These are phyloP conservation scores for Pseudochirops cupreus DNA, from an alignment of 2,797 vertebrate genomes.

Conservation along the genomic window DNA sequence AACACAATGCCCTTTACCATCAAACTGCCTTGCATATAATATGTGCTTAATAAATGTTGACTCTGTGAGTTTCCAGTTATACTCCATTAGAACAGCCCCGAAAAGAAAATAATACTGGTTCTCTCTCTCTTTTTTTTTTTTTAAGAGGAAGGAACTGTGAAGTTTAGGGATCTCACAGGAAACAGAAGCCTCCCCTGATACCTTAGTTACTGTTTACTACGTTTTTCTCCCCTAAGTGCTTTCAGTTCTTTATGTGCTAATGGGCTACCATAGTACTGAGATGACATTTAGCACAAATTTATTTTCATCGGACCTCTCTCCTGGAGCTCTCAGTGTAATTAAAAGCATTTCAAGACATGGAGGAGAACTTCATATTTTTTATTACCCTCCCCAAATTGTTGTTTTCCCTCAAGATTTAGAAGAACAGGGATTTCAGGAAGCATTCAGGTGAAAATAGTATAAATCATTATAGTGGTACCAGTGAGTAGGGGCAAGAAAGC, in stretches of 20 bases:
- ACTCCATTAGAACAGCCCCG: neutral
- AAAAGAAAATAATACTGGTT: neutral
- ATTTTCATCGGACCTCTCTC: neutral
- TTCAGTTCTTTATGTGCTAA: neutral
- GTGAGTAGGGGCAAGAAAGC: constrained; percentile 8
- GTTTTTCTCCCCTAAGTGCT: neutral
- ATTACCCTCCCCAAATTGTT: neutral
- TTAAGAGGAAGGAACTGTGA: neutral
- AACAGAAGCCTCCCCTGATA: neutral
- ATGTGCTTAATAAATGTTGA: neutral
- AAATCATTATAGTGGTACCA: neutral
- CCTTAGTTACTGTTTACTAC: neutral
- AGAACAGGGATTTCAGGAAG: neutral
- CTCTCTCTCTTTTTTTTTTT: neutral
- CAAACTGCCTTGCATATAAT: neutral
- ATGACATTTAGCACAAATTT: neutral
- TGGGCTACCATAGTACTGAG: neutral
- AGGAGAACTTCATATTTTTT: neutral
- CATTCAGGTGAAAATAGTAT: neutral
- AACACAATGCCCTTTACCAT: neutral
- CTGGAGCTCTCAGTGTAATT: neutral
- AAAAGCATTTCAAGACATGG: neutral
- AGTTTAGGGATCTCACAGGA: neutral
- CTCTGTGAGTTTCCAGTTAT: neutral
- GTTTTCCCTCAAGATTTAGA: neutral